Percentiles rank a stretch among this genome's conserved stretches.
These are phyloP conservation scores for Chloromyia formosa DNA, from an alignment of 2,888 invertebrate genomes.

Conservation along the genomic window DNA sequence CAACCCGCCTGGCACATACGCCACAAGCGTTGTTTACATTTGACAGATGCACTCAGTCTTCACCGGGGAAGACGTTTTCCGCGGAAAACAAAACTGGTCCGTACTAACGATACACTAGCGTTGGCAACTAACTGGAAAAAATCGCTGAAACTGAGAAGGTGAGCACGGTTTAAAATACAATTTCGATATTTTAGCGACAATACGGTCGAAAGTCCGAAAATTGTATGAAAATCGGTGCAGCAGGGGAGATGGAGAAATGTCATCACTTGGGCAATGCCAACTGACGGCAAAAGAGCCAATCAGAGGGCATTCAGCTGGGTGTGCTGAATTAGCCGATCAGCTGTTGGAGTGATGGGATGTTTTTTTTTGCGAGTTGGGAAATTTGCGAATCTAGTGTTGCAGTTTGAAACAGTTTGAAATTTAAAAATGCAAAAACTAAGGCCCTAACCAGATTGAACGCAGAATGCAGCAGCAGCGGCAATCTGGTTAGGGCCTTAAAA, in stretches of 20 bases:
- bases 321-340: conserved; percentile 4
- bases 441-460: too few species aligned
- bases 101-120: too few species aligned
- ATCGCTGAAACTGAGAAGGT: not conserved
- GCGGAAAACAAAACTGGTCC: too few species aligned
- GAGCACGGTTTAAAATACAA: too few species aligned
- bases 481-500: too few species aligned
- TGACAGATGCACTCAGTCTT: conserved; percentile 29
- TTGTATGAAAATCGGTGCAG: not conserved
- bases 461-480: too few species aligned
- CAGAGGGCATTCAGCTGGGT: not conserved
- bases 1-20: conserved; percentile 24
- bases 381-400: too few species aligned
- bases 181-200: not conserved
- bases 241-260: conserved; percentile 12
- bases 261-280: conserved; percentile 16
- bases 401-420: too few species aligned
- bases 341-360: conserved; percentile 23
- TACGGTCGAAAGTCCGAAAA: conserved; percentile 6
- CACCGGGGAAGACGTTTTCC: too few species aligned
- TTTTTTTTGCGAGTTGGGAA: not conserved
- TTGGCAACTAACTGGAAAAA: too few species aligned
- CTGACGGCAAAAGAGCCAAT: not conserved
- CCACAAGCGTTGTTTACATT: conserved; percentile 41
- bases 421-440: too few species aligned